Conservation (phyloP, 2,113 vertebrate genomes). For the Montifringilla adamsi region DNA sequence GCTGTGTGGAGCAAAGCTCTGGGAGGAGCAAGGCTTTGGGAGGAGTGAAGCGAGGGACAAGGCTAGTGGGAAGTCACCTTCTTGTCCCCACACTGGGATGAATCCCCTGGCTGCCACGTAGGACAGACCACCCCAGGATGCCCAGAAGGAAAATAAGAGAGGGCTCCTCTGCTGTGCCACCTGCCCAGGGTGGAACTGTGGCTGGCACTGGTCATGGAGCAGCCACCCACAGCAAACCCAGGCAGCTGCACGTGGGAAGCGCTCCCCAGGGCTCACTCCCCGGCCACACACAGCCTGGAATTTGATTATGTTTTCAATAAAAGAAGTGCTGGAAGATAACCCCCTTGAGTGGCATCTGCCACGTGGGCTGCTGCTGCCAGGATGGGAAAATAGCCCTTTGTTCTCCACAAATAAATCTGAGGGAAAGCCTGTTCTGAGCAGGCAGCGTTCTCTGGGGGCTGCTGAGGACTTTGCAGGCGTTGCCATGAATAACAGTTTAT, state of each 20-base stretch:
- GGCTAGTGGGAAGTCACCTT: accelerated
- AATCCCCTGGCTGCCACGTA: accelerated
- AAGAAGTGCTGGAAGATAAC: neutral
- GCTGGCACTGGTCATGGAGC: accelerated
- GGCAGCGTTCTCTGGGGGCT: constrained; percentile 34
- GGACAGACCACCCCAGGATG: neutral
- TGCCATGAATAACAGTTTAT: constrained; percentile 60
- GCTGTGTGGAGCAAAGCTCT: accelerated
- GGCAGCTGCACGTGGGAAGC: accelerated
- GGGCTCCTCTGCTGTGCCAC: neutral
- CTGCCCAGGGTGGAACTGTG: neutral
- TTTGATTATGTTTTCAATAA: neutral
- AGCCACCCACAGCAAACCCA: neutral
- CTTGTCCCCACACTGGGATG: accelerated
- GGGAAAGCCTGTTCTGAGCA: constrained; percentile 35
- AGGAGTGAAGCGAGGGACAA: accelerated
- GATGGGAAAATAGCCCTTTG: constrained; percentile 54
- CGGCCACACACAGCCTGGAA: accelerated
- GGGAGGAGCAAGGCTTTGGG: neutral
- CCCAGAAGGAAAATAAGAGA: accelerated
- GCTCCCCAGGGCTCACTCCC: neutral
- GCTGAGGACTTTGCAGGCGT: constrained; percentile 46
- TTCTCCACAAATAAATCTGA: constrained; percentile 36
- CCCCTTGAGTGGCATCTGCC: neutral
- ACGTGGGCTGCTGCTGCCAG: neutral